Conservation (phyloP, 2,888 invertebrate species). For the Plagodis dolabraria region DNA sequence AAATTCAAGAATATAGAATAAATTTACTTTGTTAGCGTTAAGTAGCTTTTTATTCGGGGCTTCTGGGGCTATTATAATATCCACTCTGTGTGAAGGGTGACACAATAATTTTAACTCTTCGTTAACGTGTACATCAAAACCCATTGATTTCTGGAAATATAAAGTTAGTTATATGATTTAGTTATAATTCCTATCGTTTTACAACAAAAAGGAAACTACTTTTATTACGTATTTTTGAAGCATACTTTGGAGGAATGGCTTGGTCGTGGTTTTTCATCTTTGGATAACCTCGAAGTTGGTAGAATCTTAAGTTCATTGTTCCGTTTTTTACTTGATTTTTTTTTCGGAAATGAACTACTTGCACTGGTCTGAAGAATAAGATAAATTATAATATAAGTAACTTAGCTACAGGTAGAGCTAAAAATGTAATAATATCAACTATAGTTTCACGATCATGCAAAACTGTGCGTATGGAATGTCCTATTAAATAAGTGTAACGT, state of each 20-base stretch:
- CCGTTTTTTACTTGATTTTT: neutral
- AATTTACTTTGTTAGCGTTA: neutral
- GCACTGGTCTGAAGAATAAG: neutral
- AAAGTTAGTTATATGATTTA: neutral
- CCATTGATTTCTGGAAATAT: neutral
- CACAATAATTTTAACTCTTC: neutral
- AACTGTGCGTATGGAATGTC: too few species aligned
- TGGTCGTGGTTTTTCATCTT: neutral
- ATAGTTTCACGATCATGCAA: too few species aligned
- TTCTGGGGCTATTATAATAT: conserved; percentile 6
- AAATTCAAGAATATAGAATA: neutral
- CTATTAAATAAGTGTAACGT: too few species aligned
- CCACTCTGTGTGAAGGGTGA: neutral
- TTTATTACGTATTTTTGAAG: too few species aligned
- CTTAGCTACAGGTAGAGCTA: too few species aligned
- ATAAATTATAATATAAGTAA: neutral
- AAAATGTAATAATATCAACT: too few species aligned
- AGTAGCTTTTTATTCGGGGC: neutral
- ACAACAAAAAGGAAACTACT: too few species aligned
- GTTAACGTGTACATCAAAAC: neutral
- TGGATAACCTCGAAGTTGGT: neutral
- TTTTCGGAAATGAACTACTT: conserved; percentile 13
- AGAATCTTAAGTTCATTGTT: neutral
- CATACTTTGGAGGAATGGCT: neutral
- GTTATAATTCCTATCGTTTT: neutral